Evolutionary conservation across 2,797 vertebrate genomes (phyloP).

Genomic region (Phyllotis vaccarum): DNA sequence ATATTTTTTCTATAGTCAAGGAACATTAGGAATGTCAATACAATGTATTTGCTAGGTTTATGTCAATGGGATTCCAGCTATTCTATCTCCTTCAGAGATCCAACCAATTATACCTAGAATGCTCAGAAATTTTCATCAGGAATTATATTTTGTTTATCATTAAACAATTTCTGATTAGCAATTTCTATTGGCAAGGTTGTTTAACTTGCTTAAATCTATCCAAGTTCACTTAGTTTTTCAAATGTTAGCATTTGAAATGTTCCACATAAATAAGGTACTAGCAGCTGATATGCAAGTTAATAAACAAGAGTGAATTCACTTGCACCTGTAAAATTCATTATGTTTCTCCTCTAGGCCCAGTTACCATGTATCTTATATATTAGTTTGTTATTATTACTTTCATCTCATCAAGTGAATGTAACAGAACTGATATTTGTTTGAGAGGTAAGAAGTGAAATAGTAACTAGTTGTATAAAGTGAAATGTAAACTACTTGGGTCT

Average conservation of each 20-base stretch:
- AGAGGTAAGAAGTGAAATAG: constrained; percentile 6
- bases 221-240: constrained; percentile 66
- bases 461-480: background rate
- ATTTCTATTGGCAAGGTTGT: background rate
- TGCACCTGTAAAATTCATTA: constrained; percentile 27
- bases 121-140: background rate
- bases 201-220: constrained; percentile 53
- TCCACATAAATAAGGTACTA: constrained; percentile 14
- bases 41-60: background rate
- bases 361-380: constrained; percentile 61
- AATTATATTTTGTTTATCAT: constrained; percentile 41
- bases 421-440: constrained; percentile 29
- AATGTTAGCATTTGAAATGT: constrained; percentile 68
- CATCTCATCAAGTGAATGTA: constrained; percentile 31
- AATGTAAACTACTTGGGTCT: background rate
- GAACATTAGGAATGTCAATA: background rate
- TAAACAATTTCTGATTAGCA: constrained; percentile 29
- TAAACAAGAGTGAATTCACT: constrained; percentile 60
- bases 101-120: background rate
- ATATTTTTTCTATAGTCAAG: background rate
- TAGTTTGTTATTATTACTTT: constrained; percentile 51
- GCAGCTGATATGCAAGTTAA: constrained; percentile 55
- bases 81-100: constrained; percentile 11
- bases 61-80: background rate
- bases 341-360: background rate